Evolutionary conservation across 2,888 invertebrate genomes (phyloP).

Genomic region (Pemphredon lugubris): DNA sequence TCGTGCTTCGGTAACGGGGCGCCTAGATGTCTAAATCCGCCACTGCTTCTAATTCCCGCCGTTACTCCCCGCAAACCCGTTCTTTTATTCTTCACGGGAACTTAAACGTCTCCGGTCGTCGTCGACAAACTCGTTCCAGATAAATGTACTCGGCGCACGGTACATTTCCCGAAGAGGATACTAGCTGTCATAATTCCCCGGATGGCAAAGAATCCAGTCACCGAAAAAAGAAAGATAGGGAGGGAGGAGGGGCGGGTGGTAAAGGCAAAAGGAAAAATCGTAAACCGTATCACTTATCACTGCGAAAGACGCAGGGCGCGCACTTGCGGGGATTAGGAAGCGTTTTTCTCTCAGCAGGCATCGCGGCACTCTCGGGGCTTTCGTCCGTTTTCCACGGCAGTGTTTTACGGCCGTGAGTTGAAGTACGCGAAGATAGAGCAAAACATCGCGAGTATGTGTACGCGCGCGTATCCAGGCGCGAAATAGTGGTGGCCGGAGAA

Average conservation of each 20-base stretch:
- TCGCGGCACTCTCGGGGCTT: constrained; percentile 39
- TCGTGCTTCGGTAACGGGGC: too few relatives aligned
- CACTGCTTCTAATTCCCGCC: too few relatives aligned
- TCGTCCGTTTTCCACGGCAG: constrained; percentile 47
- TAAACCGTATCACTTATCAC: constrained; percentile 49
- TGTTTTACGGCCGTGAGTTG: constrained; percentile 41
- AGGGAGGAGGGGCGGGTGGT: neutral
- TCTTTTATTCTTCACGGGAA: constrained; percentile 19
- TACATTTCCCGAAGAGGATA: constrained; percentile 7
- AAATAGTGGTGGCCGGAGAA: too few relatives aligned
- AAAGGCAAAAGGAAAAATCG: constrained; percentile 19
- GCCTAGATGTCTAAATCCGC: too few relatives aligned
- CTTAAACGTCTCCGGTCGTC: constrained; percentile 4
- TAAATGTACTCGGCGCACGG: constrained; percentile 16
- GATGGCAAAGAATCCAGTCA: neutral
- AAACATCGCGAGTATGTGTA: constrained; percentile 28
- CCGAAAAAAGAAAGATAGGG: neutral
- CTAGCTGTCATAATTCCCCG: constrained; percentile 35
- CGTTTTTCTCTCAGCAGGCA: constrained; percentile 42
- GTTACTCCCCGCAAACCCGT: too few relatives aligned
- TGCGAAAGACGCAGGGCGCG: constrained; percentile 49
- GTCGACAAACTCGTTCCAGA: constrained; percentile 26
- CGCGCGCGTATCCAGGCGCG: constrained; percentile 29
- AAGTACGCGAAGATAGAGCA: constrained; percentile 21
- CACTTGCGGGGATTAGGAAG: constrained; percentile 52